Conservation (phyloP, 2,113 vertebrate genomes). For the Eurystomus gularis region DNA sequence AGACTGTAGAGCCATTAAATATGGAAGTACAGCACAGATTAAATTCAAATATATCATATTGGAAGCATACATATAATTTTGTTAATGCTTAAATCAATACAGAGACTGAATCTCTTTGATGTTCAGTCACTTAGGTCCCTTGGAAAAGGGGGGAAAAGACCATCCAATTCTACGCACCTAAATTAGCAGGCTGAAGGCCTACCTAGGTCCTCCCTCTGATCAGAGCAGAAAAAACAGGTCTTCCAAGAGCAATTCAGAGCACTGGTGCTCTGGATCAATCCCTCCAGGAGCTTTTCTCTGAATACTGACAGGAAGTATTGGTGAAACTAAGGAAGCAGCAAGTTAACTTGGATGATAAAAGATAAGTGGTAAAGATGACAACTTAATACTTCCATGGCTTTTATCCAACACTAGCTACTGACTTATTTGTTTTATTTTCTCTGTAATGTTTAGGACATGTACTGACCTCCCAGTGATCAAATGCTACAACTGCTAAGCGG, state of each 20-base stretch:
- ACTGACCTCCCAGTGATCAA: background rate
- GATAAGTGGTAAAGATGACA: background rate
- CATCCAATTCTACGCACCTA: background rate
- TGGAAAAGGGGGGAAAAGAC: background rate
- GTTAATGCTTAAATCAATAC: background rate
- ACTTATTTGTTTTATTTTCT: background rate
- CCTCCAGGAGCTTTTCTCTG: background rate
- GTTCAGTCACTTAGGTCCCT: background rate
- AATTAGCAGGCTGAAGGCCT: background rate
- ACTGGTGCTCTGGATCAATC: fast-evolving
- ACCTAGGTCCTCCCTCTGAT: background rate
- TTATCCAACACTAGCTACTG: background rate
- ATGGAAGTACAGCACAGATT: background rate
- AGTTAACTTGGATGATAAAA: background rate
- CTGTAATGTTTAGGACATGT: background rate
- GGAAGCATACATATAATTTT: background rate
- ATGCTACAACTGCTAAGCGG: background rate
- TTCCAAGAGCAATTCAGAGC: background rate
- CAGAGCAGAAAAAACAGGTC: background rate
- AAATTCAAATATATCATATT: background rate
- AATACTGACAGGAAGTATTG: background rate
- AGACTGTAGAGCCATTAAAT: background rate
- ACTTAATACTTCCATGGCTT: background rate
- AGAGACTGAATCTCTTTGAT: background rate
- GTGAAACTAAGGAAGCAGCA: background rate